These are phyloP conservation scores for Brachypalpus laphriformis DNA, from an alignment of 2,888 invertebrate species.

Conservation along the genomic window DNA sequence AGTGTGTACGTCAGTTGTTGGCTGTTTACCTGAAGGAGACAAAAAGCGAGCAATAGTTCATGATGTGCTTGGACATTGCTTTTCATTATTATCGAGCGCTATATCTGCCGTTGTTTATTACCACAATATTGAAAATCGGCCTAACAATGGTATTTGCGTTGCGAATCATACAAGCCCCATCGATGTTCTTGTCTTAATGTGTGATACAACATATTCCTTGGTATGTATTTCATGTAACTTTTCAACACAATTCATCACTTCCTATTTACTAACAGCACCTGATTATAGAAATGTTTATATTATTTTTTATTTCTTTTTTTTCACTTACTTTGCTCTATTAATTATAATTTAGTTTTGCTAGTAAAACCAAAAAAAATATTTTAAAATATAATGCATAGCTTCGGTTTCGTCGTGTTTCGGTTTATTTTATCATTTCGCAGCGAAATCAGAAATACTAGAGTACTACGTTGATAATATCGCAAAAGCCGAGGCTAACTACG, in stretches of 20 bases:
- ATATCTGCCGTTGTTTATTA: conserved; percentile 94
- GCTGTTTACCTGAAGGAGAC: conserved; percentile 89
- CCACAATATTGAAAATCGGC: conserved; percentile 93
- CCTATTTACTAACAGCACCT: neutral
- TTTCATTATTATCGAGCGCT: conserved; percentile 95
- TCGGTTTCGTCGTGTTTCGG: too few relatives aligned
- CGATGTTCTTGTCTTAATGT: conserved; percentile 97
- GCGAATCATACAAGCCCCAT: conserved; percentile 99
- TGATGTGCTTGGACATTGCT: conserved; percentile 93
- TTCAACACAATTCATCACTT: conserved; percentile 14
- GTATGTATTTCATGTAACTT: conserved; percentile 85
- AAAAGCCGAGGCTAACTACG: too few relatives aligned
- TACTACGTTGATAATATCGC: too few relatives aligned
- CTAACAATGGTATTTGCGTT: conserved; percentile 94
- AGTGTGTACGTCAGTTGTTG: conserved; percentile 92
- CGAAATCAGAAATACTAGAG: too few relatives aligned
- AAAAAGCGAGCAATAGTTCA: conserved; percentile 92
- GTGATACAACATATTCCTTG: conserved; percentile 98
- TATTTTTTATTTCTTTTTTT: neutral
- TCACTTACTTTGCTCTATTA: neutral
- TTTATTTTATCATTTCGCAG: too few relatives aligned
- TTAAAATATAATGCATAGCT: too few relatives aligned
- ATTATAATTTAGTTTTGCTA: neutral
- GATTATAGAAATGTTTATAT: neutral
- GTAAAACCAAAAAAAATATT: too few relatives aligned